phyloP scores from a whole-genome alignment of 2,888 invertebrate genomes.

The Pteria penguin region DNA sequence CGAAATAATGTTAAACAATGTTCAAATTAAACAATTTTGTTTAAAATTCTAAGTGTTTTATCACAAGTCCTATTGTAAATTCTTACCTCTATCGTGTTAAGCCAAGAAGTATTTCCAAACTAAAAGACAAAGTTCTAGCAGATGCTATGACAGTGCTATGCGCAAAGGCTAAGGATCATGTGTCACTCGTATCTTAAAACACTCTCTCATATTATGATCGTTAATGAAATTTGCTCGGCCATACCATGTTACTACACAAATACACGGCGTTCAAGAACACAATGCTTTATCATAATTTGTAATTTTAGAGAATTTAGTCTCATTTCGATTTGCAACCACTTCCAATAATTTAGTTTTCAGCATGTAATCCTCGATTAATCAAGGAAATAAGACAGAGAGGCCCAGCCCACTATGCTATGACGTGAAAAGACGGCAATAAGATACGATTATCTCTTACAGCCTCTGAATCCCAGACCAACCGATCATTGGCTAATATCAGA shows the following conservation, averaged over 20 bases:
- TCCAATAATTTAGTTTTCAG: conserved; percentile 48
- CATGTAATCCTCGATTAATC: conserved; percentile 48
- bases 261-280: neutral
- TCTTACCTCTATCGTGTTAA: too few relatives aligned
- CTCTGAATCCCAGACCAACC: conserved; percentile 9
- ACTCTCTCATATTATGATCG: neutral
- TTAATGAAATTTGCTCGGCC: neutral
- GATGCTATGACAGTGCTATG: neutral
- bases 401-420: conserved; percentile 38
- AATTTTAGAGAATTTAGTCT: conserved; percentile 44
- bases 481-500: conserved; percentile 30
- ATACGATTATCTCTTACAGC: conserved; percentile 39
- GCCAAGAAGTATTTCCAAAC: too few relatives aligned
- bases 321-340: conserved; percentile 45
- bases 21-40: too few relatives aligned
- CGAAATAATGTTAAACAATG: too few relatives aligned
- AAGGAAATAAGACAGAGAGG: conserved; percentile 34
- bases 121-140: too few relatives aligned
- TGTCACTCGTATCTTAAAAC: neutral
- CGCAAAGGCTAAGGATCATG: neutral
- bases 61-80: too few relatives aligned
- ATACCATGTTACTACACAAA: neutral
- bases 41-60: too few relatives aligned
- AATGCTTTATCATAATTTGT: conserved; percentile 46
- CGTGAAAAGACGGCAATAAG: conserved; percentile 22